Base-by-base conservation (phyloP, 2,797 vertebrate genomes). In the Agapornis canus region DNA sequence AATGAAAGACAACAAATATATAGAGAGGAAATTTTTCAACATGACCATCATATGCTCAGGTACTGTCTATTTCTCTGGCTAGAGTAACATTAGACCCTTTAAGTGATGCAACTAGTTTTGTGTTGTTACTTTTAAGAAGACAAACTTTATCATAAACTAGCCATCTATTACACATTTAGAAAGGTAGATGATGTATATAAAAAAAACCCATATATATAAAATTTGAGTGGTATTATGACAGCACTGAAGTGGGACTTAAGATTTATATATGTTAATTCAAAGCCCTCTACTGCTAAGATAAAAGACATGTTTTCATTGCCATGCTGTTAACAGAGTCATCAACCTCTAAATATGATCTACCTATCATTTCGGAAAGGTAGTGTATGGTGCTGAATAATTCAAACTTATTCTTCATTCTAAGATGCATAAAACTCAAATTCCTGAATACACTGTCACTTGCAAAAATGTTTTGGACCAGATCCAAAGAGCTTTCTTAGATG, bases 401-500 rank as follows among this genome's bases (percentile, higher is more conserved):
- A 86, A 88, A 75, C 61, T 57, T 81, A 47, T 78, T 82, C 68
- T 80, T 61, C 60, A 45, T 83, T 83, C 37, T 64, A 51, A 75
- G 45, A 89, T 70, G 10, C 60, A 64, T 73, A 92, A 91, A 91
- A 56, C 18, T 70, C 40, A 54, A 81, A 85, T 52, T 92, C 48
- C 20, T 63, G 43, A 60, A 42, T 89, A 78, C 16, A 8, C 2
- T 87, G 49, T 52, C 49, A 78, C n/a, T 90, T 90, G 65, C 29
- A 92, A 94, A 96, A 95, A 42, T 75, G 8, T 78, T 81, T 91
- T 86, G 79, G 80, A 81, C 39, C 19, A 72, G 45, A 83, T 68
- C 25, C 89, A 82, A 75, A 71, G 23, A 52, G 4, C 25, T 80
- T 92, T 70, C 42, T 85, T 64, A 52, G 45, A 71, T 2, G 2